Conservation (phyloP, 2,113 vertebrate species). For the Rhinogobius similis region DNA sequence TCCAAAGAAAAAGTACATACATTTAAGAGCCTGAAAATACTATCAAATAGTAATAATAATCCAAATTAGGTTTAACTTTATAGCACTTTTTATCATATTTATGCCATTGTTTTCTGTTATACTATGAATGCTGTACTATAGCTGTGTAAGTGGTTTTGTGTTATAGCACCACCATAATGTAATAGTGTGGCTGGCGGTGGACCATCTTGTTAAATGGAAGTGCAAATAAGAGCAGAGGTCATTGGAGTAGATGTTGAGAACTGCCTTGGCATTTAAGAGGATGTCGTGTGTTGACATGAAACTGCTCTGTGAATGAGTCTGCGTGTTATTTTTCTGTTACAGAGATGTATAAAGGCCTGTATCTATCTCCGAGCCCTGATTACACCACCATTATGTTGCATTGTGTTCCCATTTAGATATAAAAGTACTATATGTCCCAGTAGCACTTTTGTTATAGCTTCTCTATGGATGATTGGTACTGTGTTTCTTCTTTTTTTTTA, state of each 20-base stretch:
- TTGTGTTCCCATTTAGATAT: not conserved
- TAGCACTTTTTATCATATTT: too few species aligned
- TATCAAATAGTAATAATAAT: too few species aligned
- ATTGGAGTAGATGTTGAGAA: not conserved
- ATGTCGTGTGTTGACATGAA: not conserved
- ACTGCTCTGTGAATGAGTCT: not conserved
- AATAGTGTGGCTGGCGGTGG: not conserved
- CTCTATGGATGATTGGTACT: too few species aligned
- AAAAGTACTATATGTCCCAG: too few species aligned
- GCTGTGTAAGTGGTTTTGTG: not conserved
- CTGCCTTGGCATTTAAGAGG: not conserved
- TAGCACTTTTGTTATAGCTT: too few species aligned
- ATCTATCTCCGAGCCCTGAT: not conserved
- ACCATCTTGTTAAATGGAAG: constrained; percentile 1
- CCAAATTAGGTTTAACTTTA: too few species aligned
- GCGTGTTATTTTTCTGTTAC: not conserved
- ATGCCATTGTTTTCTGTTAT: not conserved
- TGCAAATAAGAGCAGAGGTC: not conserved
- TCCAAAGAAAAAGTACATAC: too few species aligned
- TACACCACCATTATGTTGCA: not conserved
- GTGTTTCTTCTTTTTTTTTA: too few species aligned
- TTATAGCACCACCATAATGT: not conserved
- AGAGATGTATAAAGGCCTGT: not conserved
- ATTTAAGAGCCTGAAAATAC: too few species aligned
- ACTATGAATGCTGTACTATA: not conserved